Conservation (phyloP, 2,797 vertebrate species). For the Karalla daura region DNA sequence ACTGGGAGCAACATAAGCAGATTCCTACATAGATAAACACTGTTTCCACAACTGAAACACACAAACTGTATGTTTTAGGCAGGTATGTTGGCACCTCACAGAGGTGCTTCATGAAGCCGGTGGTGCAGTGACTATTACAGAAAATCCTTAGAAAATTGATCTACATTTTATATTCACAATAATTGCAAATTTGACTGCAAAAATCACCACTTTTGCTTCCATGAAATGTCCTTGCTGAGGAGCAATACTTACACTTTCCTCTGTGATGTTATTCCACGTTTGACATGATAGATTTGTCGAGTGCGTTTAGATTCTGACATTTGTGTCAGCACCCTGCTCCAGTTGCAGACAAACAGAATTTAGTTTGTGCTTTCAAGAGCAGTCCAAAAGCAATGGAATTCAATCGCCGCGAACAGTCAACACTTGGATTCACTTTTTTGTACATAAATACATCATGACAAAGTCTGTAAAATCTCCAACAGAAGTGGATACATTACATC, state of each 20-base stretch:
- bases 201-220: neutral
- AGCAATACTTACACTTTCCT: neutral
- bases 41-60: no score
- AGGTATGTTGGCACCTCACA: no score
- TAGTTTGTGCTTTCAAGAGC: neutral
- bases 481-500: no score
- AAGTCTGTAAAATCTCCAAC: no score
- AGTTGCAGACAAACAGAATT: neutral
- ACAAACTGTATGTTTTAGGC: no score
- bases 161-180: neutral
- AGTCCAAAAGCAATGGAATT: neutral
- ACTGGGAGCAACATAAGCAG: no score
- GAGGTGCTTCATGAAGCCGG: neutral
- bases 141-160: neutral
- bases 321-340: neutral
- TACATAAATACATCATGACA: no score
- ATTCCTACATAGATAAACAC: no score
- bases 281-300: no score
- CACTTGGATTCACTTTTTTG: no score
- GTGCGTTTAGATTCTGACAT: neutral
- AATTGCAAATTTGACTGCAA: neutral
- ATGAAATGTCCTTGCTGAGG: neutral
- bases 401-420: no score
- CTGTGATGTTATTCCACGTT: neutral
- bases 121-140: neutral